These are phyloP conservation scores for Trachelus stipa DNA, from an alignment of 2,888 invertebrate species.

Conservation along the genomic window DNA sequence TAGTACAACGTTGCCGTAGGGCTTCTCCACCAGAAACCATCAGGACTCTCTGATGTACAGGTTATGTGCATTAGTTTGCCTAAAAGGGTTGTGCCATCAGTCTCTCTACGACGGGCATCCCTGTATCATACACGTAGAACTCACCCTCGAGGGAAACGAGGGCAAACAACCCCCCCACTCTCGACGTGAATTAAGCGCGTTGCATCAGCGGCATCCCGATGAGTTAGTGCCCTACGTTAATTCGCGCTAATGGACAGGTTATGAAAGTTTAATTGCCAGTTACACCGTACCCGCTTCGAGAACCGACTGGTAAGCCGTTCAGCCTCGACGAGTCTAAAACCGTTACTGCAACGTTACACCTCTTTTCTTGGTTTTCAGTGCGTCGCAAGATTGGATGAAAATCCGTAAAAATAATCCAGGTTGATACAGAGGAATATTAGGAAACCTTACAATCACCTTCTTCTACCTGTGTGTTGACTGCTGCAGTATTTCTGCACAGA, in stretches of 20 bases:
- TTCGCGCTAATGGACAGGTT: constrained; percentile 52
- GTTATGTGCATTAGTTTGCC: constrained; percentile 55
- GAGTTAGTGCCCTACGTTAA: constrained; percentile 48
- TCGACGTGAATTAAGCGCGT: constrained; percentile 49
- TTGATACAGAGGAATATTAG: background rate
- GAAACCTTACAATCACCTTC: background rate
- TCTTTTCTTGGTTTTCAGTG: background rate
- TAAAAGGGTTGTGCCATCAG: constrained; percentile 64
- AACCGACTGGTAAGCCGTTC: background rate
- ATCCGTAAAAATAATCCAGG: background rate
- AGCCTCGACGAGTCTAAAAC: background rate
- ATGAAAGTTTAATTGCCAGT: constrained; percentile 53
- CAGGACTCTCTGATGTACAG: constrained; percentile 7
- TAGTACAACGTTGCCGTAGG: background rate
- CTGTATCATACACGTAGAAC: constrained; percentile 3
- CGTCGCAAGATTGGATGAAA: background rate
- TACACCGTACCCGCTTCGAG: background rate
- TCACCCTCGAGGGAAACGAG: constrained; percentile 36
- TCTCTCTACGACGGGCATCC: constrained; percentile 41
- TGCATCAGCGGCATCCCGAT: constrained; percentile 48
- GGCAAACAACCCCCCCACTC: constrained; percentile 34
- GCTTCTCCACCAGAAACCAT: background rate
- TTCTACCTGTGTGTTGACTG: background rate
- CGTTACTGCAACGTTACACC: background rate
- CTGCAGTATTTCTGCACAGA: background rate